Conservation (phyloP, 2,113 vertebrate species). For the Albula glossodonta region DNA sequence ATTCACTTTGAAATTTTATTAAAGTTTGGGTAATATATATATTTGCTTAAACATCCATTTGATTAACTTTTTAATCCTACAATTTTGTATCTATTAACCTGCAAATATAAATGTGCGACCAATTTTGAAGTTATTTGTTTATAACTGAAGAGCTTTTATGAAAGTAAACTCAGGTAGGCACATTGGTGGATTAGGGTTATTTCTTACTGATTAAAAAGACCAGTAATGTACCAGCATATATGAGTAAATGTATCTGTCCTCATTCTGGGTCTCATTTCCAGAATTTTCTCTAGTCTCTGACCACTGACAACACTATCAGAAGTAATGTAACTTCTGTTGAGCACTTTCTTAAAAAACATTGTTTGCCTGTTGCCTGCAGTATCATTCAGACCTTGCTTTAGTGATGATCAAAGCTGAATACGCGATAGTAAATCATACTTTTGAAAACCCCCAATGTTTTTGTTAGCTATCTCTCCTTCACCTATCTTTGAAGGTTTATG, state of each 20-base stretch:
- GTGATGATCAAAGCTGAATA: too few relatives aligned
- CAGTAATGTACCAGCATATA: not conserved
- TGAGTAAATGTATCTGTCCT: not conserved
- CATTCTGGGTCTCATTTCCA: not conserved
- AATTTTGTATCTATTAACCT: not conserved
- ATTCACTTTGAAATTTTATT: not conserved
- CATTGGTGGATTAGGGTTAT: not conserved
- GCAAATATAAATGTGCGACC: not conserved
- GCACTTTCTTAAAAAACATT: conserved; percentile 11
- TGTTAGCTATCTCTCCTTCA: too few relatives aligned
- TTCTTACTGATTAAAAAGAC: not conserved
- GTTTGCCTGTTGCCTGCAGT: too few relatives aligned
- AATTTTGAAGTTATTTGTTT: not conserved
- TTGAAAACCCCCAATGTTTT: too few relatives aligned
- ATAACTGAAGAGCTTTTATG: conserved; percentile 5
- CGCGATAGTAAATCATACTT: too few relatives aligned
- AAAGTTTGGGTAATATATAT: not conserved
- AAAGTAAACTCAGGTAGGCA: not conserved
- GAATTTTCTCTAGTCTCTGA: not conserved
- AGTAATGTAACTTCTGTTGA: conserved; percentile 1
- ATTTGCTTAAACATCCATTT: too few relatives aligned
- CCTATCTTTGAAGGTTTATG: too few relatives aligned
- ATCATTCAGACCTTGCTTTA: too few relatives aligned
- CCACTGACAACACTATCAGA: not conserved
- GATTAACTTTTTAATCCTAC: not conserved